Evolutionary conservation across 2,113 vertebrate genomes (phyloP).

Genomic region (Brachyhypopomus occidentalis): DNA sequence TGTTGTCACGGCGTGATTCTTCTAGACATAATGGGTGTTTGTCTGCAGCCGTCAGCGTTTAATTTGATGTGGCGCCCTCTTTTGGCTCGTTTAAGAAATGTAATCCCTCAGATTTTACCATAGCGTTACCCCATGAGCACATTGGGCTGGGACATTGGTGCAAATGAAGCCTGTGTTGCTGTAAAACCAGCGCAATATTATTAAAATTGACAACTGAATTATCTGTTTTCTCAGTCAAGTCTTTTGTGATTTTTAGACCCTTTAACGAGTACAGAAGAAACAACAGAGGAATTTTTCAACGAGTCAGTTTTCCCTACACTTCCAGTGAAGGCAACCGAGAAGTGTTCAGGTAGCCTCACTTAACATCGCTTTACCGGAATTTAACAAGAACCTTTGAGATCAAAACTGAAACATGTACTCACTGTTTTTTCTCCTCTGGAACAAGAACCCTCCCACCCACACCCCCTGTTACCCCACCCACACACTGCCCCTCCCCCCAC

Average conservation of each 20-base stretch:
- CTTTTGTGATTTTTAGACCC: conserved; percentile 42
- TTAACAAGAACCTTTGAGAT: neutral
- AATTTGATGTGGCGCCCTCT: conserved; percentile 1
- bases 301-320: conserved; percentile 8
- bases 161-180: neutral
- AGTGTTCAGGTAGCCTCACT: conserved; percentile 35
- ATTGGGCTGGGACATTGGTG: neutral
- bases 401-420: conserved; percentile 22
- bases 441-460: too few relatives aligned
- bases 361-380: neutral
- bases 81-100: neutral
- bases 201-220: neutral
- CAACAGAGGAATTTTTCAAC: conserved; percentile 16
- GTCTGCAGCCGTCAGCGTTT: neutral
- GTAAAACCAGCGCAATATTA: too few relatives aligned
- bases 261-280: neutral
- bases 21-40: neutral
- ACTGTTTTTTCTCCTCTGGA: conserved; percentile 13
- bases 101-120: neutral
- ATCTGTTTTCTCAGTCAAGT: neutral
- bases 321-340: conserved; percentile 47
- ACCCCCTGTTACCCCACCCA: too few relatives aligned
- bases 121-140: neutral
- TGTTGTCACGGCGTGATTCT: neutral
- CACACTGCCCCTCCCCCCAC: neutral